Conservation (phyloP, 2,888 invertebrate species). For the Epiblema foenella region DNA sequence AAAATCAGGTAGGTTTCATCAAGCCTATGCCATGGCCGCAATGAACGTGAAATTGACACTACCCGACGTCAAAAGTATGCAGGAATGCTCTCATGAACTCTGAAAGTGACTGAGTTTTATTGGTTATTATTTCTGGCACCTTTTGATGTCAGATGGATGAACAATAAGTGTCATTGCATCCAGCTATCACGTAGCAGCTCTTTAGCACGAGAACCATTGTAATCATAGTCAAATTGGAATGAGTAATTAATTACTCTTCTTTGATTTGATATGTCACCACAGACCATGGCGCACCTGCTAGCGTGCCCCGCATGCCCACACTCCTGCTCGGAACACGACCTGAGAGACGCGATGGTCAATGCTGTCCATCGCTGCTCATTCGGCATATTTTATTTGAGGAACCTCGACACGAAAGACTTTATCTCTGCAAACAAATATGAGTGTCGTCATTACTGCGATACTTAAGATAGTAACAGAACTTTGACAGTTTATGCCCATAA, state of each 20-base stretch:
- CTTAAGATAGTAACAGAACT: background rate
- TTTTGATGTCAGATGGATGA: conserved; percentile 16
- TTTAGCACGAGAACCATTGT: too few relatives aligned
- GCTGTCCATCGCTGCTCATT: too few relatives aligned
- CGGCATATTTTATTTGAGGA: too few relatives aligned
- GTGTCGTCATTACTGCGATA: too few relatives aligned
- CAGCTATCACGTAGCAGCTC: background rate
- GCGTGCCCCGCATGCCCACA: too few relatives aligned
- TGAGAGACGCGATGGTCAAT: too few relatives aligned
- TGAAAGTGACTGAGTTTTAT: conserved; percentile 9
- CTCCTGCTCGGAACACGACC: too few relatives aligned
- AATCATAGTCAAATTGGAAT: background rate
- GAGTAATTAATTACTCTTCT: background rate
- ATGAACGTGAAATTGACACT: background rate
- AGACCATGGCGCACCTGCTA: too few relatives aligned
- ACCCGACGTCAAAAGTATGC: background rate
- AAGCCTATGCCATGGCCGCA: background rate
- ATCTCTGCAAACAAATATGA: too few relatives aligned
- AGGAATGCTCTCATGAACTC: background rate
- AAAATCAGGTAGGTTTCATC: background rate
- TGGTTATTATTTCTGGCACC: conserved; percentile 3
- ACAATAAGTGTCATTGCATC: conserved; percentile 3
- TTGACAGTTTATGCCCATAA: background rate
- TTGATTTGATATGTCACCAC: too few relatives aligned
- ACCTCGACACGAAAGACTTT: too few relatives aligned